A percentile compares a stretch with the other conserved stretches of the same genome.
Evolutionary conservation across 2,113 vertebrate genomes (phyloP).

Genomic region (Psophia crepitans): DNA sequence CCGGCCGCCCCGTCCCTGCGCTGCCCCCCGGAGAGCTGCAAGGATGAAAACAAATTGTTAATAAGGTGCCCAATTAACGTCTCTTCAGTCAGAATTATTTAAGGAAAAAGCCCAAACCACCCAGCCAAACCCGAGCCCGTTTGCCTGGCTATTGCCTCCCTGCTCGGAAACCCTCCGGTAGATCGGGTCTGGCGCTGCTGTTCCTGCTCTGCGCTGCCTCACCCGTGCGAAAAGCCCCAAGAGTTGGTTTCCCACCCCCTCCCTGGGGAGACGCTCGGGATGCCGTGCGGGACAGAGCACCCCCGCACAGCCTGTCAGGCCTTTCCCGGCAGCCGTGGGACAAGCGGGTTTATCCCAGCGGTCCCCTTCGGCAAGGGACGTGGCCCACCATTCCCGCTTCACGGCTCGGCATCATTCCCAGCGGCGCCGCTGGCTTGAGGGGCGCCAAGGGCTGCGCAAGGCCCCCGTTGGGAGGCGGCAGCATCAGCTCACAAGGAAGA

Average conservation of each 20-base stretch:
- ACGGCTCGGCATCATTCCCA: no score
- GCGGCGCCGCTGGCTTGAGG: no score
- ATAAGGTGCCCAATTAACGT: conserved; percentile 14
- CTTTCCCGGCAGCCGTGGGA: no score
- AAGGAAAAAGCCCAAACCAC: neutral
- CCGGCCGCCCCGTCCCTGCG: neutral
- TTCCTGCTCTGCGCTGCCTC: neutral
- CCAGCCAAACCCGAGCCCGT: neutral
- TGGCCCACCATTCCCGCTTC: neutral
- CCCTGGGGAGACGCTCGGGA: no score
- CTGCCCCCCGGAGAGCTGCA: neutral
- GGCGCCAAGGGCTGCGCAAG: neutral
- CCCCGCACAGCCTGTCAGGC: accelerated
- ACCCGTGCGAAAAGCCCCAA: neutral
- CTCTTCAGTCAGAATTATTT: neutral
- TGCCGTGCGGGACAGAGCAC: neutral
- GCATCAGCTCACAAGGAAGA: neutral
- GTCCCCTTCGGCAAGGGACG: no score
- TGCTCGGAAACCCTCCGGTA: neutral
- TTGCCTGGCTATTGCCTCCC: neutral
- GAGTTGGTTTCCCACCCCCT: neutral
- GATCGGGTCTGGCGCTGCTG: neutral
- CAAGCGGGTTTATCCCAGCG: neutral
- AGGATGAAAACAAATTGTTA: neutral
- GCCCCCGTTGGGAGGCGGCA: accelerated